phyloP scores from a whole-genome alignment of 2,888 invertebrate genomes.

The Scaptomyza polygonia region DNA sequence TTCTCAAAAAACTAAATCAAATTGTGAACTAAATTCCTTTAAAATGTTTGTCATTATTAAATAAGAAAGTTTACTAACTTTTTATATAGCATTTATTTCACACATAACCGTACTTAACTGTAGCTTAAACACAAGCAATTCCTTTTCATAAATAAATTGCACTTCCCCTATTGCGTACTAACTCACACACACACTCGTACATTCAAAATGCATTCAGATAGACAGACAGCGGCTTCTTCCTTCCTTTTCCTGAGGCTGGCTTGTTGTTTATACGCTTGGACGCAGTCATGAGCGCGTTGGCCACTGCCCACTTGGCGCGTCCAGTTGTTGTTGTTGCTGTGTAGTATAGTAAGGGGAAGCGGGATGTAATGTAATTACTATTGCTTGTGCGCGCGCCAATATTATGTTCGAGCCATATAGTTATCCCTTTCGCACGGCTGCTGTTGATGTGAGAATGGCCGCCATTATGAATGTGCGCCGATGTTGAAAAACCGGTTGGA shows the following conservation, averaged over 20 bases:
- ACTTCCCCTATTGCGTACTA: conserved; percentile 26
- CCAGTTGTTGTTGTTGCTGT: conserved; percentile 21
- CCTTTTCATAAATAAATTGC: conserved; percentile 49
- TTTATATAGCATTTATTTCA: not conserved
- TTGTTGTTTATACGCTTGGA: conserved; percentile 70
- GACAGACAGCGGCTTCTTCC: conserved; percentile 24
- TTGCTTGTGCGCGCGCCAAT: conserved; percentile 51
- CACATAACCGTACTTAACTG: conserved; percentile 3
- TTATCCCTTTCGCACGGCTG: conserved; percentile 50
- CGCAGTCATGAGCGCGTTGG: conserved; percentile 80
- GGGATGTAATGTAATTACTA: conserved; percentile 71
- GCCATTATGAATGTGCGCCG: conserved; percentile 80
- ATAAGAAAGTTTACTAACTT: not conserved
- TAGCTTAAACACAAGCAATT: conserved; percentile 32
- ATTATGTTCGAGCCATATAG: conserved; percentile 17
- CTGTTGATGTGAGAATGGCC: conserved; percentile 48
- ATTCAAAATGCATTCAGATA: not conserved
- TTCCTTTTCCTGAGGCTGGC: conserved; percentile 51
- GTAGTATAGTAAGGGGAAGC: conserved; percentile 37
- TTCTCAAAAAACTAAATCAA: no score
- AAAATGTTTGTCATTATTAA: not conserved
- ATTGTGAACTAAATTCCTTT: not conserved
- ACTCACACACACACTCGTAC: not conserved
- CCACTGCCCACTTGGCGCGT: conserved; percentile 75
- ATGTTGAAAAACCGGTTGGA: conserved; percentile 72